Base-by-base conservation (phyloP, 2,113 vertebrate species). In the Rhinolophus ferrumequinum region DNA sequence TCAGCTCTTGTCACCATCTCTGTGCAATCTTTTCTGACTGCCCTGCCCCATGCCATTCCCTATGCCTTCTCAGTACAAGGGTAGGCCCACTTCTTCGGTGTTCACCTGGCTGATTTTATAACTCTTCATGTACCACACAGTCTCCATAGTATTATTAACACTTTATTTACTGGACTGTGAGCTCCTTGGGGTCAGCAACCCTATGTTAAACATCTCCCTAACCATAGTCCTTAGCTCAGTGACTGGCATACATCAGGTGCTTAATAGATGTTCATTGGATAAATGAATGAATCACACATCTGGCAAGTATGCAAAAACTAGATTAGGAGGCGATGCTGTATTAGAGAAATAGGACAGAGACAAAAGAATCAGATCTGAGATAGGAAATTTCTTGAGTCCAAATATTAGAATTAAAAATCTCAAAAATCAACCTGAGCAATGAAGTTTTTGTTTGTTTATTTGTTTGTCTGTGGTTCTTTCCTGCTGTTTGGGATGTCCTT, bases 351-450 rank as follows among this genome's bases (percentile, higher is more conserved):
- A 94, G 50, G 79, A 28, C 33, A 79, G 14, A 82, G 50, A 77
- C 60, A 66, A 93, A 95, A 79, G 19, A 82, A 85, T 80, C 54
- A 76, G 33, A 93, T 70, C 76, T 84, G 70, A 80, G 18, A 82
- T 88, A 73, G n/a, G 21, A 54, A 85, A 52, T 62, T 77, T 86
- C 54, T 38, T 82, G 47, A 44, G 67, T 89, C 35, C 87, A 72
- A 85, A 33, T 73, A 81, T 73, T 95, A 93, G 38, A 94, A 77
- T 73, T 56, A 83, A 3, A 87, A 80, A 75, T 92, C 41, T 97
- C 44, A 70, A 88, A 97, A 96, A 64, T 44, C 60, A 87, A 33
- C 87, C 52, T 72, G 52, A 75, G 14, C 50, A 15, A 77, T 22
- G 56, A 80, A 83, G 72, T 11, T 73, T 75, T 50, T 35, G 41